Percentiles rank a stretch among this genome's conserved stretches.
phyloP scores from a whole-genome alignment of 2,797 vertebrate species.

The Odontamblyopus rebecca region DNA sequence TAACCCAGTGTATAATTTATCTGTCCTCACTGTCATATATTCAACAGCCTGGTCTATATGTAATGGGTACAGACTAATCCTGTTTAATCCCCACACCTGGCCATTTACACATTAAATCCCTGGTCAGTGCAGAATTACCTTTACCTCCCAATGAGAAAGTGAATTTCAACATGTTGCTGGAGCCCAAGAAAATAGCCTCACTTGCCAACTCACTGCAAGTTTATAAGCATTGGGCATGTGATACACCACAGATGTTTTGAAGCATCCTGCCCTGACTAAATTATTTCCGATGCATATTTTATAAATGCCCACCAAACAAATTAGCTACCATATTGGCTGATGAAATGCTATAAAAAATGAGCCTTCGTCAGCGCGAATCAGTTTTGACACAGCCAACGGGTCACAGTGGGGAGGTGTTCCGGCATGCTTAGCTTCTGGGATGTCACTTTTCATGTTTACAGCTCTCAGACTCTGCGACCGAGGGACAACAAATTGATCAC shows the following conservation, averaged over 20 bases:
- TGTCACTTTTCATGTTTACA: conserved; percentile 60
- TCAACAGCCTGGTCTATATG: not conserved
- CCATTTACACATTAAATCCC: not conserved
- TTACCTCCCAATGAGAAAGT: not conserved
- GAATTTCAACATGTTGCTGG: not conserved
- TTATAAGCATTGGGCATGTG: conserved; percentile 26
- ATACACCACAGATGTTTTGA: conserved; percentile 54
- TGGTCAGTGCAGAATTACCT: not conserved
- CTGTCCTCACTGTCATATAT: not conserved
- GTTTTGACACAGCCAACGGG: conserved; percentile 53
- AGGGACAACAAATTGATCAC: conserved; percentile 51
- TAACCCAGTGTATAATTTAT: not conserved
- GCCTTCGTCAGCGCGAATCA: conserved; percentile 50
- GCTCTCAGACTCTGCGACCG: conserved; percentile 25
- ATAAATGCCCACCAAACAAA: conserved; percentile 50
- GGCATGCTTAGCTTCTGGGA: conserved; percentile 48
- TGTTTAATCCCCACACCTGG: not conserved
- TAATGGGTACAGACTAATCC: not conserved
- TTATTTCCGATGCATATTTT: conserved; percentile 55
- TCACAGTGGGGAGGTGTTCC: conserved; percentile 44
- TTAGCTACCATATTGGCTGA: conserved; percentile 52
- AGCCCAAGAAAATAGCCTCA: not conserved
- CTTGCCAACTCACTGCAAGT: conserved; percentile 11
- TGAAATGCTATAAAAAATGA: conserved; percentile 54
- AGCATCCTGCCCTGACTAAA: conserved; percentile 44